phyloP scores from a whole-genome alignment of 1,140 invertebrate species.

The Goniozus legneri region DNA sequence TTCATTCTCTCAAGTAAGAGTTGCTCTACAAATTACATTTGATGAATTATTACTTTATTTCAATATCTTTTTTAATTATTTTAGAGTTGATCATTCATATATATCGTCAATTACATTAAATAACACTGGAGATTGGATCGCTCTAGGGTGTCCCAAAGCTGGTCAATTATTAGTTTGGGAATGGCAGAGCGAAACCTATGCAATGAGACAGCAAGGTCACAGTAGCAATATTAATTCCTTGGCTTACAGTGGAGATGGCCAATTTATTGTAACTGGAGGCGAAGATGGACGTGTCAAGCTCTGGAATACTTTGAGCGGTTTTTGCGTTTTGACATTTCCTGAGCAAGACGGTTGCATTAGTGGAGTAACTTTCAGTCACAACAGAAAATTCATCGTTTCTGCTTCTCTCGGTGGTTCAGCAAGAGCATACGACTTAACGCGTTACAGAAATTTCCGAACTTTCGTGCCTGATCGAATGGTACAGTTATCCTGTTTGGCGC shows the following conservation, averaged over 20 bases:
- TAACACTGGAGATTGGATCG: constrained; percentile 90
- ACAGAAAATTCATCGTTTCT: constrained; percentile 88
- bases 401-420: constrained; percentile 93
- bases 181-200: constrained; percentile 98
- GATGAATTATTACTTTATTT: not conserved
- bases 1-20: constrained; percentile 80
- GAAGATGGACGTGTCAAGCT: constrained; percentile 95
- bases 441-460: constrained; percentile 96
- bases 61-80: constrained; percentile 13
- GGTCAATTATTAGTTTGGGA: constrained; percentile 97
- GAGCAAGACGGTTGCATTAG: constrained; percentile 84
- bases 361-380: constrained; percentile 80
- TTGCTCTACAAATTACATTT: constrained; percentile 1
- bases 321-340: constrained; percentile 92
- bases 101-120: constrained; percentile 83
- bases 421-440: constrained; percentile 86
- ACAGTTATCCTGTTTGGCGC: constrained; percentile 88
- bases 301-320: constrained; percentile 87
- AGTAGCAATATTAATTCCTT: constrained; percentile 84
- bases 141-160: constrained; percentile 75
- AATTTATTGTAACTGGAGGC: constrained; percentile 87
- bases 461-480: constrained; percentile 85
- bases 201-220: constrained; percentile 96
- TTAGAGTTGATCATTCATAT: constrained; percentile 73
- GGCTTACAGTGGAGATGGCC: constrained; percentile 87